Percentiles rank a stretch among this genome's conserved stretches.
Evolutionary conservation across 1,140 invertebrate genomes (phyloP).

Genomic region (Whitmania pigra): DNA sequence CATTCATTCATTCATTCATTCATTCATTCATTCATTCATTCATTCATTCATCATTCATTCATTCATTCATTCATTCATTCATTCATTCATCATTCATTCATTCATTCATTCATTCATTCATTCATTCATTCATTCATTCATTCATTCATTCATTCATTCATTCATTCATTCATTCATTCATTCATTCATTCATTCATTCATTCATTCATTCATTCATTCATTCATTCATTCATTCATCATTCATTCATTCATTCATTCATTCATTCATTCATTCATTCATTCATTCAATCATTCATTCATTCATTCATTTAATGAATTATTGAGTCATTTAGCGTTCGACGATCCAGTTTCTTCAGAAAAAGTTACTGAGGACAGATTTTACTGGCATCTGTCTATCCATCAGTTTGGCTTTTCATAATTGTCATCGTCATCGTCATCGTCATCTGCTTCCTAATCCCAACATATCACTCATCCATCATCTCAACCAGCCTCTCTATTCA

Average conservation of each 20-base stretch:
- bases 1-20: no score
- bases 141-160: no score
- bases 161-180: neutral
- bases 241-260: neutral
- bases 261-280: neutral
- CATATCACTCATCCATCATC: no score
- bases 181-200: neutral
- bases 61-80: neutral
- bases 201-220: neutral
- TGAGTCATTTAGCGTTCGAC: neutral
- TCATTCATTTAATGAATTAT: neutral
- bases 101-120: neutral
- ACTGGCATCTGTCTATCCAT: neutral
- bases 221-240: neutral
- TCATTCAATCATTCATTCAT: neutral
- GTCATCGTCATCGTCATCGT: constrained; percentile 7
- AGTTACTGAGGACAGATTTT: no score
- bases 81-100: neutral
- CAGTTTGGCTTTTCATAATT: neutral
- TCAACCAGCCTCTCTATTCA: neutral
- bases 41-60: no score
- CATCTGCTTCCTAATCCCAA: neutral
- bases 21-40: no score
- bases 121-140: neutral
- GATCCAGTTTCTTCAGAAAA: no score